Percentiles rank a stretch among this genome's conserved stretches.
Evolutionary conservation across 1,140 invertebrate genomes (phyloP).

Genomic region (Drosophila sp.): DNA sequence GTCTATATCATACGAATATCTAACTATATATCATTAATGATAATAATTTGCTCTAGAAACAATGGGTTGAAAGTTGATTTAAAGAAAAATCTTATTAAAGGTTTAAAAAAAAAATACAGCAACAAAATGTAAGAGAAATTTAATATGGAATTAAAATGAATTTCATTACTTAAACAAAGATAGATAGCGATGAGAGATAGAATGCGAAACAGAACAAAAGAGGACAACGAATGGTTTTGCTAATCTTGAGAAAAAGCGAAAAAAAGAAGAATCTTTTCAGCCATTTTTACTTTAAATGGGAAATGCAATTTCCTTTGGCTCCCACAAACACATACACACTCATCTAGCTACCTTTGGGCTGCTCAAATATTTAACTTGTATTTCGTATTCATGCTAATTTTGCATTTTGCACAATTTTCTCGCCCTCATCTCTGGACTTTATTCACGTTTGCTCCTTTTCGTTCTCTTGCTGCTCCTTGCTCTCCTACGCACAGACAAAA

Average conservation of each 20-base stretch:
- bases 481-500: constrained; percentile 23
- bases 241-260: background rate
- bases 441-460: background rate
- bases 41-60: too few relatives aligned
- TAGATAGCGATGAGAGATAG: background rate
- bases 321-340: background rate
- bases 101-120: background rate
- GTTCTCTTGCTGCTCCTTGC: background rate
- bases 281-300: constrained; percentile 27
- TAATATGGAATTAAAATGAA: background rate
- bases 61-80: too few relatives aligned
- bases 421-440: constrained; percentile 29
- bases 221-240: background rate
- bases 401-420: constrained; percentile 80
- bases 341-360: constrained; percentile 52
- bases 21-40: too few relatives aligned
- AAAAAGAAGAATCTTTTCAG: background rate
- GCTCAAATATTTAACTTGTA: constrained; percentile 80
- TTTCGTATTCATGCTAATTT: constrained; percentile 82
- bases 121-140: background rate
- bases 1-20: too few relatives aligned
- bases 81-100: too few relatives aligned
- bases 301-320: constrained; percentile 71
- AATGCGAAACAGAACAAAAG: background rate
- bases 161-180: background rate